phyloP scores from a whole-genome alignment of 2,888 invertebrate genomes.

The Yponomeuta malinellus region DNA sequence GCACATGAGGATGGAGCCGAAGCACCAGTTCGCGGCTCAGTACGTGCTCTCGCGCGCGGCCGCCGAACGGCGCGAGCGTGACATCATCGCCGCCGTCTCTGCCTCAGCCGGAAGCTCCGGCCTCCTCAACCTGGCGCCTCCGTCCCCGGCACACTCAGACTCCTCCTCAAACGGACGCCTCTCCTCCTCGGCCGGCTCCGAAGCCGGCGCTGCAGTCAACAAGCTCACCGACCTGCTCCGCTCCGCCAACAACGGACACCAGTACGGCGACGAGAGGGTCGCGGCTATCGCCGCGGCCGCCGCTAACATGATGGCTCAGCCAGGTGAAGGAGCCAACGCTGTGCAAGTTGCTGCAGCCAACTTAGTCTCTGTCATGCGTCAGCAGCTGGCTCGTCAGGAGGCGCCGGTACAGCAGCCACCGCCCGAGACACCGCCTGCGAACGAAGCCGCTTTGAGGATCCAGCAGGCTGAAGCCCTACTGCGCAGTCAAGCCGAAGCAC shows the following conservation, averaged over 20 bases:
- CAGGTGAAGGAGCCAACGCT: slow-evolving; percentile 77
- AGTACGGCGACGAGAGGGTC: slow-evolving; percentile 81
- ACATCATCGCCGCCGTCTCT: slow-evolving; percentile 82
- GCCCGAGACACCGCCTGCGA: slow-evolving; percentile 85
- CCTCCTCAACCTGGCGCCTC: slow-evolving; percentile 83
- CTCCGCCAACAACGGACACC: slow-evolving; percentile 79
- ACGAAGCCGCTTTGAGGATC: slow-evolving; percentile 82
- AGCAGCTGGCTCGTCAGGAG: slow-evolving; percentile 72
- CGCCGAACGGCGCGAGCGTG: slow-evolving; percentile 91
- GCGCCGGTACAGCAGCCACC: slow-evolving; percentile 77
- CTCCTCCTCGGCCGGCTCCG: slow-evolving; percentile 87
- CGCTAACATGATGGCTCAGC: slow-evolving; percentile 77
- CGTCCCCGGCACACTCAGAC: slow-evolving; percentile 90
- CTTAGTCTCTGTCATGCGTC: slow-evolving; percentile 85
- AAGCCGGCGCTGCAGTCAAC: slow-evolving; percentile 79
- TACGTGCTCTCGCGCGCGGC: slow-evolving; percentile 94
- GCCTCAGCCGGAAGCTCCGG: slow-evolving; percentile 80
- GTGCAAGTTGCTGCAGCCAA: slow-evolving; percentile 85
- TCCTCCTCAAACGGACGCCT: slow-evolving; percentile 89
- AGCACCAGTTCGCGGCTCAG: slow-evolving; percentile 96
- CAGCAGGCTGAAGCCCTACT: slow-evolving; percentile 88
- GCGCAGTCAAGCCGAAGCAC: slow-evolving; percentile 89
- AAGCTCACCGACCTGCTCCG: slow-evolving; percentile 77
- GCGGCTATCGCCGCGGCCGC: slow-evolving; percentile 83
- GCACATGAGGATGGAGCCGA: slow-evolving; percentile 97